Evolutionary conservation across 2,113 vertebrate species (phyloP), one percentile per base, ranked within the genome.

Genomic region (Oryzias curvinotus): DNA sequence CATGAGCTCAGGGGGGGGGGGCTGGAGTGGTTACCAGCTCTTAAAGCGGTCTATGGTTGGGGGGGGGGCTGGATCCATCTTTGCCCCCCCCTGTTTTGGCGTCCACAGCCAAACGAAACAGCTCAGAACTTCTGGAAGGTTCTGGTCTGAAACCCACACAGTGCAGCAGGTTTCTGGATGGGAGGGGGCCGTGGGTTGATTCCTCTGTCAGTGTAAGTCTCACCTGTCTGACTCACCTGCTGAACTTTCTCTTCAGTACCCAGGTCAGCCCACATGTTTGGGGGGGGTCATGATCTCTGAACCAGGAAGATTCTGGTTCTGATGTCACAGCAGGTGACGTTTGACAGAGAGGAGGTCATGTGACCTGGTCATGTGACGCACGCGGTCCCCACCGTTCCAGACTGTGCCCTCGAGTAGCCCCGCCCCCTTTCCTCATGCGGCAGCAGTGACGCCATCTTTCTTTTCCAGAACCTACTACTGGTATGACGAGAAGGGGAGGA

Each of bases 401-500:
- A 28, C 4, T 28, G 26, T 28, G 3, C 26, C 26, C 26, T 28
- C 4, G 5, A 28, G 26, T 5, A 36, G 30, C 30, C 30, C 30
- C 30, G 30, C 30, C 30, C 30, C 30, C 26, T 7, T 7, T 28
- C 26, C 6, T 6, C 26, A 28, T 28, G 26, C 6, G 36, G 49
- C 47, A 14, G 3, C 48, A 12, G 1, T 62, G 13, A 36, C 36
- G 2, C 62, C 16, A 44, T 13, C 64, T 1, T 63, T 2, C 74
- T 23, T 64, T 26, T 67, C 52, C 90, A 99, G 97, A 88, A 97
- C 95, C 91, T 98, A 98, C 94, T 96, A 96, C 94, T 98, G 97
- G 97, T 94, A 98, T 85, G 97, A 99, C 2, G 97, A 98, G 85
- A 94, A 92, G 92, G 97, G 97, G 71, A 98, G 97, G 93, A 99